Evolutionary conservation across 2,888 invertebrate species (phyloP).

Genomic region (Dyspetes luteomarginatus): DNA sequence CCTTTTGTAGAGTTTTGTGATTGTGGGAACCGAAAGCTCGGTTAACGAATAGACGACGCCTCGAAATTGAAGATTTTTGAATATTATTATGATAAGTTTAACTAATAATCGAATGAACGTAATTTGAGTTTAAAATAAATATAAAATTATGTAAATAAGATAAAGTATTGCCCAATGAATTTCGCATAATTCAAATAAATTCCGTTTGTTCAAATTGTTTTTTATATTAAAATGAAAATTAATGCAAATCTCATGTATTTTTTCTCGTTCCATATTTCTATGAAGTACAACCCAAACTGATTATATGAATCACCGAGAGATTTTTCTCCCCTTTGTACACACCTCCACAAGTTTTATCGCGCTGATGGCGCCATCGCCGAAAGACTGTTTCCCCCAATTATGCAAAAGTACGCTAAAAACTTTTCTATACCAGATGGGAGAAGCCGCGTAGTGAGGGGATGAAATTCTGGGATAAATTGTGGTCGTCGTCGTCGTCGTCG

Average conservation of each 20-base stretch:
- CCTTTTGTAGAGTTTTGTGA: conserved; percentile 3
- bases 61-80: not conserved
- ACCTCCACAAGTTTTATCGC: conserved; percentile 28
- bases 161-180: not conserved
- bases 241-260: not conserved
- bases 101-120: too few species aligned
- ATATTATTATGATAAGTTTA: too few species aligned
- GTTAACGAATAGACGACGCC: conserved; percentile 16
- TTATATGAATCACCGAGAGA: conserved; percentile 25
- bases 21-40: conserved; percentile 31
- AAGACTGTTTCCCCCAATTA: conserved; percentile 81
- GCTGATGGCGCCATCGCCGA: conserved; percentile 62
- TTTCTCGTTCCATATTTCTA: not conserved
- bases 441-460: conserved; percentile 35
- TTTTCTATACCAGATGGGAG: conserved; percentile 53
- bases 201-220: not conserved
- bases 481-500: conserved; percentile 45
- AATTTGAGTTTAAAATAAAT: not conserved
- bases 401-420: conserved; percentile 74
- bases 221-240: not conserved
- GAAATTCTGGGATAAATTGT: conserved; percentile 51
- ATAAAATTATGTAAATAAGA: not conserved
- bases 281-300: conserved; percentile 21
- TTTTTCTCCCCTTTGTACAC: not conserved
- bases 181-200: not conserved